These are phyloP conservation scores for Operophtera brumata DNA, from an alignment of 2,888 invertebrate species.

Conservation along the genomic window DNA sequence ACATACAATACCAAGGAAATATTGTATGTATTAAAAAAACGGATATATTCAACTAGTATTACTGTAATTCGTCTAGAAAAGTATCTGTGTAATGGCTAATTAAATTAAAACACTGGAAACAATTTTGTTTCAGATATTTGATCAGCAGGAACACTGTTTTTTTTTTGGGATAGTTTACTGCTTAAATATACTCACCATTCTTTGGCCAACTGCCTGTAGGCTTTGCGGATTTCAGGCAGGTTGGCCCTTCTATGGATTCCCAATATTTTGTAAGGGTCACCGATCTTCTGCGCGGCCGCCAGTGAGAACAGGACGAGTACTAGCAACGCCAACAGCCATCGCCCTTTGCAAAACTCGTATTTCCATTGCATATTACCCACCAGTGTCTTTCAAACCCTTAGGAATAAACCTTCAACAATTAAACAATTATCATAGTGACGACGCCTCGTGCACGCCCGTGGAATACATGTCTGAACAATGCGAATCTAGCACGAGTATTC, in stretches of 20 bases:
- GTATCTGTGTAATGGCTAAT: no score
- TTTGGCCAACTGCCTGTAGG: slow-evolving; percentile 93
- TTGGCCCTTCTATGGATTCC: slow-evolving; percentile 88
- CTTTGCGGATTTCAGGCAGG: slow-evolving; percentile 91
- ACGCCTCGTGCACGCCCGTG: slow-evolving; percentile 23
- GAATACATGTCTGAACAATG: slow-evolving; percentile 50
- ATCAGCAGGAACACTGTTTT: not conserved
- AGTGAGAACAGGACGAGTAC: slow-evolving; percentile 49
- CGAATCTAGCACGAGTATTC: slow-evolving; percentile 47
- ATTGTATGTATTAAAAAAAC: no score
- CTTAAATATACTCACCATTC: slow-evolving; percentile 85
- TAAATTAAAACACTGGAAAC: no score
- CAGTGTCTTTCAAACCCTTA: slow-evolving; percentile 25
- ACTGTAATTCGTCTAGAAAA: no score
- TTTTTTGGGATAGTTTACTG: not conserved
- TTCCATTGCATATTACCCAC: slow-evolving; percentile 74
- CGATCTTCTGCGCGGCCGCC: slow-evolving; percentile 71
- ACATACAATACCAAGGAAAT: no score
- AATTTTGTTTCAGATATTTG: no score
- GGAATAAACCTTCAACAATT: slow-evolving; percentile 25
- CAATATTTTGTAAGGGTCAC: slow-evolving; percentile 92
- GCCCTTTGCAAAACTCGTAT: slow-evolving; percentile 61
- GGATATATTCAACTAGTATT: no score
- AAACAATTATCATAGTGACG: slow-evolving; percentile 28
- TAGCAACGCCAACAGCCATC: slow-evolving; percentile 59